Evolutionary conservation across 1,140 invertebrate species (phyloP).

Genomic region (Drosophila pachea): DNA sequence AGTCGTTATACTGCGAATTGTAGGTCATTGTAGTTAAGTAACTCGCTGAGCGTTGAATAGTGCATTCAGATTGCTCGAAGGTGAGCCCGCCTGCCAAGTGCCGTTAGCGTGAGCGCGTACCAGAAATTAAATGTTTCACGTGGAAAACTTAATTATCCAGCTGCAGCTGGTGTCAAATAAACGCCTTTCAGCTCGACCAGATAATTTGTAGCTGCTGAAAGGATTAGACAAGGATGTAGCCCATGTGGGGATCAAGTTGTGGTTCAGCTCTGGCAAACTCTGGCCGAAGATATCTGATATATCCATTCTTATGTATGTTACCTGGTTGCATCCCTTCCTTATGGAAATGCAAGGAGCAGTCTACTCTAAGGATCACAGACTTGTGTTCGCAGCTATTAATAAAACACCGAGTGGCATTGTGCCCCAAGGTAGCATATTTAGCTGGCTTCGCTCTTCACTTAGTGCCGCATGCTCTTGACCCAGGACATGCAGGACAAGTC

Average conservation of each 20-base stretch:
- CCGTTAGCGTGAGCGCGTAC: neutral
- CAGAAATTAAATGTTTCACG: neutral
- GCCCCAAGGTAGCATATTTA: neutral
- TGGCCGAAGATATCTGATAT: too few species aligned
- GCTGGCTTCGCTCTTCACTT: neutral
- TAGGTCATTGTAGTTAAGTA: constrained; percentile 23
- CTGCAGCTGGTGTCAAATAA: too few species aligned
- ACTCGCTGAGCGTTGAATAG: neutral
- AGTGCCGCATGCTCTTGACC: constrained; percentile 43
- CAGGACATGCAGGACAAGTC: constrained; percentile 14
- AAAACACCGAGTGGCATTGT: constrained; percentile 44
- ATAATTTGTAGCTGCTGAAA: neutral
- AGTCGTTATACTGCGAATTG: constrained; percentile 11
- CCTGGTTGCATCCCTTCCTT: too few species aligned
- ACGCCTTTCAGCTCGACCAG: too few species aligned
- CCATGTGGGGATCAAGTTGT: too few species aligned
- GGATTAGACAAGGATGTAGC: too few species aligned
- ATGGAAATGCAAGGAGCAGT: too few species aligned
- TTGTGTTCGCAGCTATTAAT: constrained; percentile 54
- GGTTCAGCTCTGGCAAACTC: too few species aligned
- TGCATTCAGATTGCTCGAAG: neutral
- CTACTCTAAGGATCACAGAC: constrained; percentile 17
- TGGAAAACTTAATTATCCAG: neutral
- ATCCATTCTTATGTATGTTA: too few species aligned
- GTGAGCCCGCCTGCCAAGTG: neutral